Percentiles rank a stretch among this genome's conserved stretches.
phyloP scores from a whole-genome alignment of 2,888 invertebrate genomes.

The Andrena camellia region DNA sequence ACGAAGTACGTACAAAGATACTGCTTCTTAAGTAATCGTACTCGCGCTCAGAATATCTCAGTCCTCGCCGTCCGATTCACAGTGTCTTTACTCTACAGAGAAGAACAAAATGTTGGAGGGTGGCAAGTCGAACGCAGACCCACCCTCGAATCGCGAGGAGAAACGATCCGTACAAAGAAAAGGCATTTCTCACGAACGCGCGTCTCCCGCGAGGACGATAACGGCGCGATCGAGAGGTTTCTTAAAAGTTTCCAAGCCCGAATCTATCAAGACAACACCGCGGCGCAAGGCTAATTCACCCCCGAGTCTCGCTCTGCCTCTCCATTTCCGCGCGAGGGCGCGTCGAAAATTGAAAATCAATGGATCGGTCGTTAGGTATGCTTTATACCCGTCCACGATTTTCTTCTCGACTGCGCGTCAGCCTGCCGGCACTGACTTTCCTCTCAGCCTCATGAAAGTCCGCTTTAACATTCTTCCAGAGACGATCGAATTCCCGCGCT shows the following conservation, averaged over 20 bases:
- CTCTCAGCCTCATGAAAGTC: slow-evolving; percentile 67
- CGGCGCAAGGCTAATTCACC: slow-evolving; percentile 51
- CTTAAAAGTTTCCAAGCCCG: slow-evolving; percentile 37
- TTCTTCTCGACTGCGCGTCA: slow-evolving; percentile 54
- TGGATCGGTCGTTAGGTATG: slow-evolving; percentile 70
- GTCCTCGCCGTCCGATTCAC: no score
- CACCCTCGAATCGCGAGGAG: not conserved
- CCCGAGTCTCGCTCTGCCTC: slow-evolving; percentile 12
- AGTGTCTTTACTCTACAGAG: no score
- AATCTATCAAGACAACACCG: slow-evolving; percentile 37
- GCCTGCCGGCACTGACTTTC: slow-evolving; percentile 53
- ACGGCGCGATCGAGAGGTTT: slow-evolving; percentile 9
- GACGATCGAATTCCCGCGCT: slow-evolving; percentile 12
- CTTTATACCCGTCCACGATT: slow-evolving; percentile 60
- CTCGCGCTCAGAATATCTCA: no score
- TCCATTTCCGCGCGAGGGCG: slow-evolving; percentile 4
- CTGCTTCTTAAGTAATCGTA: no score
- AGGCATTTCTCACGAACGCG: slow-evolving; percentile 15
- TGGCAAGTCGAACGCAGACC: no score
- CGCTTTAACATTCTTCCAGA: slow-evolving; percentile 64
- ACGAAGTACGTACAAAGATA: no score
- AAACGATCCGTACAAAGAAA: not conserved
- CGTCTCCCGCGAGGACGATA: slow-evolving; percentile 19
- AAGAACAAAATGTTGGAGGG: no score
- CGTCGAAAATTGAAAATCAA: slow-evolving; percentile 73